Evolutionary conservation across 2,888 invertebrate genomes (phyloP), one percentile per base, ranked within the genome.

Genomic region (Theretra japonica): DNA sequence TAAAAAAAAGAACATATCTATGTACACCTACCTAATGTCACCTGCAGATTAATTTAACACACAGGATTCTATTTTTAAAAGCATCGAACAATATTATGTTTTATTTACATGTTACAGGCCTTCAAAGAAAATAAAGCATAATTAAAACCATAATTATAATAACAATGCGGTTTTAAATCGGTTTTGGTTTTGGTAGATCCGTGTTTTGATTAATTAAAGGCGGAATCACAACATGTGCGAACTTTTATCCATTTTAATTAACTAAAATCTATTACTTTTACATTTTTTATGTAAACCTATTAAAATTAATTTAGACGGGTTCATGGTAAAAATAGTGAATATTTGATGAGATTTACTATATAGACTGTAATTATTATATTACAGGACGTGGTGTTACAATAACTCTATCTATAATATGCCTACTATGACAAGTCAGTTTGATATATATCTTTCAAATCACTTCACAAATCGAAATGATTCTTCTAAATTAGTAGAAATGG

Each of bases 1-100:
- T 58, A n/a, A 33, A 70, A 70, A 62, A 71, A 65, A 65, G 23
- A 70, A 41, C 19, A 15, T 19, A 33, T 50, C 60, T 70, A 28
- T 59, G 41, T 70, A 56, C 62, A 65, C 70, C 8, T 33, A 56
- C 62, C 17, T 25, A 30, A 21, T 33, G 33, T 19, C 70, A 65
- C 70, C 70, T 71, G 65, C 33, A 41, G 53, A 23, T 15, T 50
- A 17, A 21, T 53, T 28, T 48, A 48, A 15, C 23, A 65, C 48
- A 65, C 15, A 41, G 3, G 15, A 6, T 17, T 48, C 17, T 41
- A 17, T 21, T 41, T 62, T 60, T 33, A 33, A 41, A 62, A 25
- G 25, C 11, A 11, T 21, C 41, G 11, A 21, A n/a, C 8, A 53
- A n/a, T 6, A 19, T 0, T 53, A 11, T 11, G 5, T 53, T n/a